These are phyloP conservation scores for Macroglossus sobrinus DNA, from an alignment of 2,113 vertebrate genomes.

Conservation along the genomic window DNA sequence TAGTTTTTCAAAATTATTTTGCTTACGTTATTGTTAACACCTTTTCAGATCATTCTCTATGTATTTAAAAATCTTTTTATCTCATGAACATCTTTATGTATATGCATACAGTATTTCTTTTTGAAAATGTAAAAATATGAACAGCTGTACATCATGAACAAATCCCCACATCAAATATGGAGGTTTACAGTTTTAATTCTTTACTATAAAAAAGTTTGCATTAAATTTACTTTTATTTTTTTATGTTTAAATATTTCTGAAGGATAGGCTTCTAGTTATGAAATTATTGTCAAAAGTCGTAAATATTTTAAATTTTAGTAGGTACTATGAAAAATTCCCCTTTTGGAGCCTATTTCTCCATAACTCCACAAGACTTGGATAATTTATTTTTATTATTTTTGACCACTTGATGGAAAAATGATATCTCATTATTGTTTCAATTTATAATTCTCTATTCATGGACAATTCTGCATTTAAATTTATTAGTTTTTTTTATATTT, in stretches of 20 bases:
- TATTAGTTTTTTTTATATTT: not conserved
- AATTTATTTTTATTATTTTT: not conserved
- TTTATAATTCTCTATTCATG: not conserved
- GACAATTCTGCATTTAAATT: not conserved
- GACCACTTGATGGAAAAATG: not conserved
- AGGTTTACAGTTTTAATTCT: not conserved
- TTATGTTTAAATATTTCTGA: not conserved
- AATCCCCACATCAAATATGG: not conserved
- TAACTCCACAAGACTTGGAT: not conserved
- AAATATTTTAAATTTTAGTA: not conserved
- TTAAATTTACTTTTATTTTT: not conserved
- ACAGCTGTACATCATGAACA: not conserved
- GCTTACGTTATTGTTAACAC: not conserved
- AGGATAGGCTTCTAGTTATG: not conserved
- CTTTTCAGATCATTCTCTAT: not conserved
- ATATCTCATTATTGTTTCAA: not conserved
- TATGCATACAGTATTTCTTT: not conserved
- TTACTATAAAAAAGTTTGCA: not conserved
- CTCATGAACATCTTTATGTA: not conserved
- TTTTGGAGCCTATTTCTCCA: not conserved
- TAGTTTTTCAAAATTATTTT: not conserved
- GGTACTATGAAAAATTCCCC: not conserved
- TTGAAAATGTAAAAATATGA: not conserved
- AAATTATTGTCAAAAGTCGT: not conserved
- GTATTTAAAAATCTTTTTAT: not conserved